Base-by-base conservation (phyloP, 1,140 invertebrate genomes). In the Probaryconus sp. region DNA sequence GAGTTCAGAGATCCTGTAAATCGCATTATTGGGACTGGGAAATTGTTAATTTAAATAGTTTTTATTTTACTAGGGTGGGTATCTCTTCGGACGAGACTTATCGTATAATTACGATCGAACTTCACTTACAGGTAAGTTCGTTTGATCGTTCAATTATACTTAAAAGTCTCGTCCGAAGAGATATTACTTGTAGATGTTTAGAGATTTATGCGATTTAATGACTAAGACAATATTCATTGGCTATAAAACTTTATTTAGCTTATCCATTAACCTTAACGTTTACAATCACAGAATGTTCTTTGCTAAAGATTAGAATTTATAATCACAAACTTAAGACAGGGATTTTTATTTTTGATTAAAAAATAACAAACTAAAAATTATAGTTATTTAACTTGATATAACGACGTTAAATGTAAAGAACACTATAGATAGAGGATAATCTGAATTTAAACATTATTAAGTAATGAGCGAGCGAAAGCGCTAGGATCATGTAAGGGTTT, bases 181-280 rank as follows among this genome's bases (percentile, higher is more conserved):
- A n/a, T n/a, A n/a, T n/a, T n/a, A n/a, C n/a, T n/a, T n/a, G 28
- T 30, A 30, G 28, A 30, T 30, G 28, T 30, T 30, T 30, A 30
- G 28, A 30, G 28, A 30, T 6, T 30, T 3, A 30, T 30, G 28
- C 28, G 28, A 30, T 30, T 30, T 30, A 30, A 30, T 30, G 10
- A 30, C 2, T 3, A 9, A 3, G 10, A 30, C 28, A 30, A 30
- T 9, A 3, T 30, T 30, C 10, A n/a, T 30, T 30, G 7, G 2
- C 10, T 3, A 30, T 9, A 30, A 30, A 2, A n/a, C 2, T 30
- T 30, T 30, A 30, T 3, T 30, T 30, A n/a, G n/a, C 10, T 2
- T 30, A 3, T 30, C 7, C 10, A 7, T 9, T 30, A 30, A 30
- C 7, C n/a, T n/a, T n/a, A n/a, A n/a, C n/a, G n/a, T 9, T 30